Evolutionary conservation across 2,888 invertebrate species (phyloP).

Genomic region (Pristionchus exspectatus): DNA sequence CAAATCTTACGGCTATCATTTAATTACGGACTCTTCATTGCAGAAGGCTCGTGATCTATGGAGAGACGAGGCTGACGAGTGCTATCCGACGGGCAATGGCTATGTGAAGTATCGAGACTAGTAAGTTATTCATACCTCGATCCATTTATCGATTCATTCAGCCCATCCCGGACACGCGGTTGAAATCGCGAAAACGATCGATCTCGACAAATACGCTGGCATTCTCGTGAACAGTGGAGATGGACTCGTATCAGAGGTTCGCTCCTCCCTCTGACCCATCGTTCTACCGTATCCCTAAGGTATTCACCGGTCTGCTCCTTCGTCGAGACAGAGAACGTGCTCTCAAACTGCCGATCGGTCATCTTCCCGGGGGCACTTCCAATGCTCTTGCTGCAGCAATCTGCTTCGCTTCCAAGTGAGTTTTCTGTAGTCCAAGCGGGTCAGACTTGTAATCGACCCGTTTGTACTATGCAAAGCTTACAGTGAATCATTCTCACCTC

Average conservation of each 20-base stretch:
- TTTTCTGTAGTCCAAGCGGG: constrained; percentile 36
- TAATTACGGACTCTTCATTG: background rate
- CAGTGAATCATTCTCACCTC: constrained; percentile 71
- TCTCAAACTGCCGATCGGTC: constrained; percentile 88
- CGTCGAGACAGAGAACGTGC: constrained; percentile 90
- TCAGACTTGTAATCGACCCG: background rate
- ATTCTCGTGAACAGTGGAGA: constrained; percentile 85
- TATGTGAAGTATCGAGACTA: constrained; percentile 61
- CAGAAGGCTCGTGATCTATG: constrained; percentile 54
- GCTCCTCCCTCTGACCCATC: constrained; percentile 9
- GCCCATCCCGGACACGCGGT: constrained; percentile 87
- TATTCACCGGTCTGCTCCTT: constrained; percentile 89
- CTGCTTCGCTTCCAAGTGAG: constrained; percentile 67
- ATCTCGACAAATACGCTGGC: constrained; percentile 88
- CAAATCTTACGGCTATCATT: no score
- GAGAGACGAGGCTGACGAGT: constrained; percentile 54
- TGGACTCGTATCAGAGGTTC: constrained; percentile 81
- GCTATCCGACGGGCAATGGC: constrained; percentile 58
- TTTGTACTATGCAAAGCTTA: constrained; percentile 40
- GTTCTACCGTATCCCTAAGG: constrained; percentile 75
- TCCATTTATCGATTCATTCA: constrained; percentile 15
- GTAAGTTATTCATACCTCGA: constrained; percentile 49
- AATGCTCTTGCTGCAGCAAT: constrained; percentile 87
- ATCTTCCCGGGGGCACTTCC: constrained; percentile 96
- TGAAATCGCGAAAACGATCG: constrained; percentile 83